Evolutionary conservation across 2,888 invertebrate species (phyloP).

Genomic region (Cerceris ruficornis): DNA sequence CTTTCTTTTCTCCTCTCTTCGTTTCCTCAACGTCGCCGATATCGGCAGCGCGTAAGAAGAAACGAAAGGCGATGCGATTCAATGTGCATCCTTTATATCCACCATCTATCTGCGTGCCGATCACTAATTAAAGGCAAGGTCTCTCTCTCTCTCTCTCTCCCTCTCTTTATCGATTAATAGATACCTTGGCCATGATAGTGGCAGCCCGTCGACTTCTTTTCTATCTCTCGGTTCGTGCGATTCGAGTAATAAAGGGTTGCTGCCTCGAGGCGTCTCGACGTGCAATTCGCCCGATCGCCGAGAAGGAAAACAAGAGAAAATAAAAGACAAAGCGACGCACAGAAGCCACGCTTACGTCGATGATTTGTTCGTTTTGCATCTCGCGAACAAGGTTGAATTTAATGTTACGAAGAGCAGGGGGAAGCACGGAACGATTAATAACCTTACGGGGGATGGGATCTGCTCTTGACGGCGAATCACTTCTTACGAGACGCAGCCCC

Average conservation of each 20-base stretch:
- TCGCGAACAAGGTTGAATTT: constrained; percentile 31
- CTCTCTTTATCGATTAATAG: constrained; percentile 49
- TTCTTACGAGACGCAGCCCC: constrained; percentile 58
- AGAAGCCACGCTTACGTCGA: not conserved
- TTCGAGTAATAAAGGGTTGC: constrained; percentile 48
- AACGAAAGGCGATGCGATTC: constrained; percentile 6
- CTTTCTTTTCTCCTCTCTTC: not conserved
- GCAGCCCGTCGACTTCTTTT: not conserved
- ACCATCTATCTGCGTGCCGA: constrained; percentile 43
- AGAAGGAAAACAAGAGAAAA: not conserved
- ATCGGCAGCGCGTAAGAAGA: constrained; percentile 9
- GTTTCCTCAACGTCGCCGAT: constrained; percentile 17
- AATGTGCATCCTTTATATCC: not conserved
- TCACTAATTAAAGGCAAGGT: constrained; percentile 59
- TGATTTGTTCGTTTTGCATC: constrained; percentile 21
- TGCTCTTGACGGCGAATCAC: constrained; percentile 65
- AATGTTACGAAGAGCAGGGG: constrained; percentile 40
- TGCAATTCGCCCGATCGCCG: not conserved
- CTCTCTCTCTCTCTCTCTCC: no score
- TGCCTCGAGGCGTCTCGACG: constrained; percentile 9
- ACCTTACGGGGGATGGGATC: constrained; percentile 53
- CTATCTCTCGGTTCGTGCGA: constrained; percentile 1
- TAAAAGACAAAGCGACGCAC: not conserved
- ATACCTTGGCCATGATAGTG: constrained; percentile 28
- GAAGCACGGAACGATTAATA: constrained; percentile 60